These are phyloP conservation scores for Fragum fragum DNA, from an alignment of 2,888 invertebrate species.

Conservation along the genomic window DNA sequence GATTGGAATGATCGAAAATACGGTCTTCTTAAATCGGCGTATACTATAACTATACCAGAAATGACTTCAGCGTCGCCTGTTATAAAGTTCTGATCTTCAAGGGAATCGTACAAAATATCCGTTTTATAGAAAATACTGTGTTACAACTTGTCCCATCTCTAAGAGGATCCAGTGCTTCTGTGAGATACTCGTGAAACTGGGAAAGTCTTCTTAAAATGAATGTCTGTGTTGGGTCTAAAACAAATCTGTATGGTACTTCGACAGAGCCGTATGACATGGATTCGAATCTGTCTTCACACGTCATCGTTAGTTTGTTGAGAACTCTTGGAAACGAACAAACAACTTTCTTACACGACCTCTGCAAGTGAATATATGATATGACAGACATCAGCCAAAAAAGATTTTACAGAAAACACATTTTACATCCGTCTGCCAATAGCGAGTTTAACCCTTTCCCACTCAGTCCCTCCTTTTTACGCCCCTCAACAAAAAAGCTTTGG, in stretches of 20 bases:
- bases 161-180: background rate
- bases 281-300: background rate
- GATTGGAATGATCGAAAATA: background rate
- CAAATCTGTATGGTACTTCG: background rate
- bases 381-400: no score
- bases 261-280: background rate
- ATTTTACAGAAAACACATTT: no score
- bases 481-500: no score
- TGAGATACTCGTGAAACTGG: background rate
- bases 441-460: no score
- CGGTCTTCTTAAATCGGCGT: background rate
- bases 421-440: no score
- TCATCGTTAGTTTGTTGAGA: background rate
- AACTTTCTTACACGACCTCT: background rate
- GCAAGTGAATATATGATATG: background rate
- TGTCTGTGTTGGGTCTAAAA: background rate
- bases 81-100: background rate
- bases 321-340: constrained; percentile 4
- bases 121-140: background rate
- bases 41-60: background rate
- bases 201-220: background rate
- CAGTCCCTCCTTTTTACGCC: no score
- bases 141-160: background rate
- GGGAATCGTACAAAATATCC: background rate
- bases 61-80: background rate